These are phyloP conservation scores for Microtus oregoni DNA, from an alignment of 2,113 vertebrate genomes.

Conservation along the genomic window DNA sequence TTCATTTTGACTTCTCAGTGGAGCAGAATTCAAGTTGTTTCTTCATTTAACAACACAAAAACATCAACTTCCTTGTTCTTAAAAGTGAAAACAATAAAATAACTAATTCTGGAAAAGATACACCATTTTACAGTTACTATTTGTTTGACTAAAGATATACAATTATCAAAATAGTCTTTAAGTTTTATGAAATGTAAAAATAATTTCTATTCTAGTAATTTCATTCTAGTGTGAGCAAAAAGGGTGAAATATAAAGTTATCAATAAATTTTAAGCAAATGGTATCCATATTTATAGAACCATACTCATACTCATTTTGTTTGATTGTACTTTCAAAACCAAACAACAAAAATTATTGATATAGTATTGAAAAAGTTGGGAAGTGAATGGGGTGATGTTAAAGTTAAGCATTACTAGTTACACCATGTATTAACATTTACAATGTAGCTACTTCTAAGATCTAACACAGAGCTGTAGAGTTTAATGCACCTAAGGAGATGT, in stretches of 20 bases:
- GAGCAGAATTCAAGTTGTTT: neutral
- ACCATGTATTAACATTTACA: fast-evolving
- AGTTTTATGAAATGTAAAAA: neutral
- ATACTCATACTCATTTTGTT: neutral
- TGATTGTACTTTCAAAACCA: neutral
- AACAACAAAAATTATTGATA: neutral
- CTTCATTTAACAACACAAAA: neutral
- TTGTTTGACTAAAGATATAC: neutral
- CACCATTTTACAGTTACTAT: neutral
- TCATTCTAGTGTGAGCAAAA: neutral
- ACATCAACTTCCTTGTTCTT: neutral
- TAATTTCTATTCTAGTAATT: neutral
- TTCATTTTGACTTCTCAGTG: neutral
- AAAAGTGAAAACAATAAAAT: neutral
- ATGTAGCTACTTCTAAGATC: neutral
- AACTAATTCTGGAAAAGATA: neutral
- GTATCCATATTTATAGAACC: fast-evolving
- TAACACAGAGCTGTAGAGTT: neutral
- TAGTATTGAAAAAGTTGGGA: neutral
- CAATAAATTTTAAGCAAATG: neutral
- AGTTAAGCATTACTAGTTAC: neutral
- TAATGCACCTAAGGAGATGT: fast-evolving
- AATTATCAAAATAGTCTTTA: neutral
- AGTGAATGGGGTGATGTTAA: neutral
- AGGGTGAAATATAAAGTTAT: neutral